Evolutionary conservation across 2,113 vertebrate species (phyloP).

Genomic region (Chloebia gouldiae): DNA sequence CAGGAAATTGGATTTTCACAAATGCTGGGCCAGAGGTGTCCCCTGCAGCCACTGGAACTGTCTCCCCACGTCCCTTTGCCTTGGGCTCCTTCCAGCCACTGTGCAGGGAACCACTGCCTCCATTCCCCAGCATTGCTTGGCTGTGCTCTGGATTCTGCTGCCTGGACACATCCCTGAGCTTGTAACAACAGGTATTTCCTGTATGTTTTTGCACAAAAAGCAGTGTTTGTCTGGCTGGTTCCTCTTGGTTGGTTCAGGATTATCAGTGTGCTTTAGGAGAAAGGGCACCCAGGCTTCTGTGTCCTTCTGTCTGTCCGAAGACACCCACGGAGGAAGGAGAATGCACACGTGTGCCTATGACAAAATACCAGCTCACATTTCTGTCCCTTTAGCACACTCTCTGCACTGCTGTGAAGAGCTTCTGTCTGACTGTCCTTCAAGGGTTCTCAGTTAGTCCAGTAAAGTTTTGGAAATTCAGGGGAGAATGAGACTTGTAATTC

Average conservation of each 20-base stretch:
- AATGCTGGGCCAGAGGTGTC: neutral
- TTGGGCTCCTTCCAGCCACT: neutral
- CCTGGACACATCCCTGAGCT: neutral
- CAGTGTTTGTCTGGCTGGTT: neutral
- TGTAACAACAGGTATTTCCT: neutral
- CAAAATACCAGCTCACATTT: neutral
- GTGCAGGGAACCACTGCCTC: accelerated
- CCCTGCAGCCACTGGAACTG: neutral
- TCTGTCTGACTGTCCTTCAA: neutral
- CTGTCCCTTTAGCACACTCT: neutral
- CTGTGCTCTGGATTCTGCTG: neutral
- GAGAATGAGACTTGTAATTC: neutral
- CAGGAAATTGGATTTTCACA: neutral
- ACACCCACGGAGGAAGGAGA: neutral
- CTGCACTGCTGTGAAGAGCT: neutral
- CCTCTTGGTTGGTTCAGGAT: neutral
- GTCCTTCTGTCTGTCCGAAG: neutral
- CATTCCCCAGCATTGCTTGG: accelerated
- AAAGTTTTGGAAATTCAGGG: neutral
- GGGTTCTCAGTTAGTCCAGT: neutral
- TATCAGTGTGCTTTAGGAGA: neutral
- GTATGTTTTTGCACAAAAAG: neutral
- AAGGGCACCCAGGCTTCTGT: neutral
- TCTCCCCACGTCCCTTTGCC: neutral
- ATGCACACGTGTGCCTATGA: accelerated